These are phyloP conservation scores for Philopotamus ludificatus DNA, from an alignment of 1,140 invertebrate genomes.

Conservation along the genomic window DNA sequence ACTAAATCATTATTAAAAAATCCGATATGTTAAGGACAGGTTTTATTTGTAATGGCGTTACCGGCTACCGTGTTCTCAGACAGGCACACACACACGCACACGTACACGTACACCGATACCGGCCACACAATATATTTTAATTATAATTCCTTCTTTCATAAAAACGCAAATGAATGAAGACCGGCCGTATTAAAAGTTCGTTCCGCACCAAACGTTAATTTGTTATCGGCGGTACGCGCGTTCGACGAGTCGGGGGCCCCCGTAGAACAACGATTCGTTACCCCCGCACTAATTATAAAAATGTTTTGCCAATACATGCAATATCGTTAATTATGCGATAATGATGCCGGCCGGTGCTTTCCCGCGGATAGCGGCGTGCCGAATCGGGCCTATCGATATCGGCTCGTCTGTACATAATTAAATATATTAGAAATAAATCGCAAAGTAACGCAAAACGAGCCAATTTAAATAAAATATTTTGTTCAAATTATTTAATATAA, in stretches of 20 bases:
- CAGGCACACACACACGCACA: not conserved
- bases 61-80: not conserved
- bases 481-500: too few species aligned
- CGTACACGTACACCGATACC: too few species aligned
- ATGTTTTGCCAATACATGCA: not conserved
- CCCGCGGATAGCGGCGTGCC: too few species aligned
- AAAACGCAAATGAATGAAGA: slow-evolving; percentile 5
- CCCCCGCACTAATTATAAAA: slow-evolving; percentile 8
- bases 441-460: too few species aligned
- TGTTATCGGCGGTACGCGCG: not conserved
- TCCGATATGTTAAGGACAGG: not conserved
- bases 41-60: slow-evolving; percentile 7
- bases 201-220: slow-evolving; percentile 18
- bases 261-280: slow-evolving; percentile 16
- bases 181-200: slow-evolving; percentile 16
- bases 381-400: too few species aligned
- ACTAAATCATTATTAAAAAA: not conserved
- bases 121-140: slow-evolving; percentile 11
- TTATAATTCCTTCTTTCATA: not conserved
- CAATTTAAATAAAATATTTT: too few species aligned
- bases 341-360: not conserved
- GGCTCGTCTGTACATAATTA: too few species aligned
- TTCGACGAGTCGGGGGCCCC: not conserved
- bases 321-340: not conserved
- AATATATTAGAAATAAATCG: too few species aligned